Base-by-base conservation (phyloP, 2,797 vertebrate species). In the Salmo trutta region DNA sequence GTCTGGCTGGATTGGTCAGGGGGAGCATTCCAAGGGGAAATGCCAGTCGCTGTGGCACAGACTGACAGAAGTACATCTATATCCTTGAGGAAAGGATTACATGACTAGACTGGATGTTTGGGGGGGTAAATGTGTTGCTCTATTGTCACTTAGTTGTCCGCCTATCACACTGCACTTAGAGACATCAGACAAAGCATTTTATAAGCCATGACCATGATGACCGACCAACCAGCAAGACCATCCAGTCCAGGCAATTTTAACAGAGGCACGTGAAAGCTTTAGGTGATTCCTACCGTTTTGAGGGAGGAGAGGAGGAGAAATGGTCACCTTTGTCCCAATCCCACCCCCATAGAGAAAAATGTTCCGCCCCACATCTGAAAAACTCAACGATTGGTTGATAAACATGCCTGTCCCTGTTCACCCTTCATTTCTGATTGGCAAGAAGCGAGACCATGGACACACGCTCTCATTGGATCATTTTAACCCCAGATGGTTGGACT, bases 81-180 rank as follows among this genome's bases (percentile, higher is more conserved):
- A 86, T 84, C 86, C 82, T 83, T 76, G 82, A 85, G 76, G 86
- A 53, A 5, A 78, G 81, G 74, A 84, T 65, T 67, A 76, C 71
- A 5, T 68, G 75, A 76, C 33, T 78, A 71, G 29, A 70, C 19
- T 14, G 52, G 67, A 74, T 75, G 52, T 16, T 67, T 29, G 53
- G 64, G n/a, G n/a, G 31, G 3, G 73, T 80, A 77, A 79, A 54
- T 82, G 81, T 76, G 82, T 81, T 72, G 56, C 77, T 27, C n/a
- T 73, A 54, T 36, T 62, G 65, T 72, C 73, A 27, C 59, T 53
- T 1, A 21, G 77, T 72, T 79, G 78, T 56, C 31, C 2, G 27
- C 79, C 80, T 88, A 83, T 84, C 79, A 80, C 74, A 67, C 89
- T 90, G 74, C 74, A 75, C 74, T 75, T 67, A 8, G 74, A 51